A percentile compares a stretch with the other conserved stretches of the same genome.
Conservation (phyloP, 2,888 invertebrate species). For the Boloria selene region DNA sequence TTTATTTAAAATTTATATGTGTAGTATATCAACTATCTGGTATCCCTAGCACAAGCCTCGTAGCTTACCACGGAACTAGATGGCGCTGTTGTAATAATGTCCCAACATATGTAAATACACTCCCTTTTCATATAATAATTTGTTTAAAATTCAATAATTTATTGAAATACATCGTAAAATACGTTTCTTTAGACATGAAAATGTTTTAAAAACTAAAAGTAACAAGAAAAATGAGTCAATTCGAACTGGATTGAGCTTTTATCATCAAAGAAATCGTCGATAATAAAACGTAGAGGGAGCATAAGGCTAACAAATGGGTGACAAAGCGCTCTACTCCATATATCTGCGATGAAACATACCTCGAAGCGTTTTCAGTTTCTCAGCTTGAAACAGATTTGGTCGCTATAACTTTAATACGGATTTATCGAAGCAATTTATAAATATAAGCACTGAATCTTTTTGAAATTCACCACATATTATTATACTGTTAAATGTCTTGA, state of each 20-base stretch:
- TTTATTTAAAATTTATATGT: too few relatives aligned
- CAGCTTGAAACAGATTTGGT: neutral
- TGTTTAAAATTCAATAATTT: neutral
- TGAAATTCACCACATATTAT: too few relatives aligned
- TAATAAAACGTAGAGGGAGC: constrained; percentile 23
- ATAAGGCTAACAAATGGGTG: constrained; percentile 40
- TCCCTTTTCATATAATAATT: too few relatives aligned
- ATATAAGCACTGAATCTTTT: neutral
- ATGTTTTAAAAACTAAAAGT: constrained; percentile 12
- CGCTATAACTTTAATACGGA: neutral
- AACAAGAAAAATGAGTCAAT: constrained; percentile 26
- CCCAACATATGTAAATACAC: too few relatives aligned
- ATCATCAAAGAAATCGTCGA: constrained; percentile 23
- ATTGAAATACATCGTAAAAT: neutral
- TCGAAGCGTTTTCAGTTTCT: constrained; percentile 3
- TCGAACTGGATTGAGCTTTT: constrained; percentile 22
- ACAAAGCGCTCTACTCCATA: constrained; percentile 17
- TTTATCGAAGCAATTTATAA: neutral
- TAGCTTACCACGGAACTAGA: too few relatives aligned
- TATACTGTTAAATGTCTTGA: too few relatives aligned
- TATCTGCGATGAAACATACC: constrained; percentile 7
- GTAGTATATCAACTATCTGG: too few relatives aligned
- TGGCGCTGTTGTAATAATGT: too few relatives aligned
- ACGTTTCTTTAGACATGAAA: neutral
- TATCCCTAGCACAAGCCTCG: too few relatives aligned